A percentile compares a stretch with the other conserved stretches of the same genome.
phyloP scores from a whole-genome alignment of 2,888 invertebrate genomes.

The Pantelozetes paolii region DNA sequence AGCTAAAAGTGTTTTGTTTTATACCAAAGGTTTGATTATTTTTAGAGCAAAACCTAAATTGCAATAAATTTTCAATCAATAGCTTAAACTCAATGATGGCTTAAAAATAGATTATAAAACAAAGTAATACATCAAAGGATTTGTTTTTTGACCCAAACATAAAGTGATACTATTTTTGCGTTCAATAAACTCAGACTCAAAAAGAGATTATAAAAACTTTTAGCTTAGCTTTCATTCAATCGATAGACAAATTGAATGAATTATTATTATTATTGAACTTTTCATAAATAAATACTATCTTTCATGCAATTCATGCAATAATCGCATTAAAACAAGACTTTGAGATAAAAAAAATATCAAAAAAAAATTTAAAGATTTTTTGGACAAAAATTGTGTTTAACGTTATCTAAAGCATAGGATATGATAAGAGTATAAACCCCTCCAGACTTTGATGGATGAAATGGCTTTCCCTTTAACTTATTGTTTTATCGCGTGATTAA shows the following conservation, averaged over 20 bases:
- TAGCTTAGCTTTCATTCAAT: not conserved
- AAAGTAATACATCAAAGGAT: no score
- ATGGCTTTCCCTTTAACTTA: conserved; percentile 16
- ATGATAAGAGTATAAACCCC: not conserved
- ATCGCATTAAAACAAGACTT: not conserved
- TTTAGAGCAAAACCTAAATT: no score
- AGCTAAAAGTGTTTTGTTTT: no score
- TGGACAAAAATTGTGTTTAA: not conserved
- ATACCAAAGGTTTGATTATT: no score
- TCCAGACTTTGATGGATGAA: not conserved
- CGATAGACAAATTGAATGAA: not conserved
- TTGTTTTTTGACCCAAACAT: no score
- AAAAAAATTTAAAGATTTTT: not conserved
- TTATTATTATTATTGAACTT: not conserved
- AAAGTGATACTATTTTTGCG: no score
- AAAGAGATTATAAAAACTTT: no score
- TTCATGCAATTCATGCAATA: conserved; percentile 10
- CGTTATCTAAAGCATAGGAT: not conserved
- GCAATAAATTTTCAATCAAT: no score
- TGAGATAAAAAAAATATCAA: not conserved
- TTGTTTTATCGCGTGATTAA: not conserved
- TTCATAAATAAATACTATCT: not conserved
- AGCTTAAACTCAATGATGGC: no score
- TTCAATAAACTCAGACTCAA: no score
- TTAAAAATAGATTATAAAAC: no score